phyloP scores from a whole-genome alignment of 2,113 vertebrate species.

The Myotis lucifugus region DNA sequence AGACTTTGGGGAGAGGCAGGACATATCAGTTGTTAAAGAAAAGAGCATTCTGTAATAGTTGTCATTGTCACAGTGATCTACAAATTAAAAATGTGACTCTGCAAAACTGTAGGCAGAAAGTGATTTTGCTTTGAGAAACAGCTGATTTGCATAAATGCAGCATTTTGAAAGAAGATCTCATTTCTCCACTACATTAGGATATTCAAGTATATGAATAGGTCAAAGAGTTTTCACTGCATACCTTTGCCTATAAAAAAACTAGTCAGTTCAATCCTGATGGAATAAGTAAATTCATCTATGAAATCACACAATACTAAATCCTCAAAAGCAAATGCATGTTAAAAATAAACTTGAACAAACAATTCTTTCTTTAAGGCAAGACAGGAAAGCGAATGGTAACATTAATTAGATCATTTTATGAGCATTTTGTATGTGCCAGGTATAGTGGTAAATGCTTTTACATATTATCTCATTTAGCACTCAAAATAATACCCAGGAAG shows the following conservation, averaged over 20 bases:
- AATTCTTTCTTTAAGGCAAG: not conserved
- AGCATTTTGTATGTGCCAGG: not conserved
- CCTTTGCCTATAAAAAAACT: not conserved
- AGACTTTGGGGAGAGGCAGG: not conserved
- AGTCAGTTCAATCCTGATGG: not conserved
- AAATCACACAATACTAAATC: not conserved
- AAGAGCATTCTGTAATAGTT: not conserved
- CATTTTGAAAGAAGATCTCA: not conserved
- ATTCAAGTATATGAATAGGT: not conserved
- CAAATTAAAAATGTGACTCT: not conserved
- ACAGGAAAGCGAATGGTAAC: conserved; percentile 3
- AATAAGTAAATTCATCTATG: not conserved
- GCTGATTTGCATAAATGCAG: not conserved
- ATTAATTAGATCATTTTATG: not conserved
- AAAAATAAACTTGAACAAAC: not conserved
- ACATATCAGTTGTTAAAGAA: not conserved
- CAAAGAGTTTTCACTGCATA: not conserved
- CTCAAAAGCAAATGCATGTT: not conserved
- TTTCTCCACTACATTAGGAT: not conserved
- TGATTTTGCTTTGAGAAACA: not conserved
- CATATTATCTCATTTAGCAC: not conserved
- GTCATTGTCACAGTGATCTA: not conserved
- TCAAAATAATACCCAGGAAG: not conserved
- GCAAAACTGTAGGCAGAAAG: not conserved
- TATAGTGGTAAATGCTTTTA: not conserved